A percentile compares a stretch with the other conserved stretches of the same genome.
Evolutionary conservation across 2,113 vertebrate genomes (phyloP).

Genomic region (Leuciscus idus): DNA sequence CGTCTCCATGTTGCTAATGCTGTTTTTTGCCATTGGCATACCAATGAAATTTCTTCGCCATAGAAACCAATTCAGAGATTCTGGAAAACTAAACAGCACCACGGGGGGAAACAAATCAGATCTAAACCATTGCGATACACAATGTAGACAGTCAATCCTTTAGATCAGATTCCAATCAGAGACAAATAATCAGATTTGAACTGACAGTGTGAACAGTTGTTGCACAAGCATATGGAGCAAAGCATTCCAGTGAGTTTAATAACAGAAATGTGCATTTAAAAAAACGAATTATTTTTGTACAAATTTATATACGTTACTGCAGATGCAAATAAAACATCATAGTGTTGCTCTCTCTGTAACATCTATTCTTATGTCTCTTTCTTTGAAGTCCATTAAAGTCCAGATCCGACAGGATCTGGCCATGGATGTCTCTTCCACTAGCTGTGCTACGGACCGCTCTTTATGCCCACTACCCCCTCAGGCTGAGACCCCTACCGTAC

Average conservation of each 20-base stretch:
- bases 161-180: too few relatives aligned
- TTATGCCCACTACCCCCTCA: conserved; percentile 63
- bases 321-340: not conserved
- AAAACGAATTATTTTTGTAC: not conserved
- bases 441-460: conserved; percentile 59
- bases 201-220: too few relatives aligned
- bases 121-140: too few relatives aligned
- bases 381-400: conserved; percentile 83
- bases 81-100: too few relatives aligned
- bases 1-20: too few relatives aligned
- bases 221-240: not conserved
- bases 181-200: too few relatives aligned
- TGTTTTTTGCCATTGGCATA: too few relatives aligned
- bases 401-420: conserved; percentile 80
- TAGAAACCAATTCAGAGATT: too few relatives aligned
- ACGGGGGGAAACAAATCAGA: too few relatives aligned
- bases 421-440: conserved; percentile 66
- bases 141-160: too few relatives aligned
- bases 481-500: conserved; percentile 71
- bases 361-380: not conserved
- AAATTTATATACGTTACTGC: not conserved
- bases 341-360: not conserved
- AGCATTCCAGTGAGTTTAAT: not conserved
- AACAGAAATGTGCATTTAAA: too few relatives aligned
- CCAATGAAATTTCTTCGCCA: too few relatives aligned